These are phyloP conservation scores for western clawed frog (Xenopus tropicalis) DNA, from an alignment of 2,113 vertebrate genomes.

Conservation along the genomic window UCB_Xtro_10.0 CM004446.2:96483501-96484000, in stretches of 20 bases:
- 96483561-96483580: no score
- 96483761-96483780: conserved; percentile 15
- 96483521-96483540: no score
- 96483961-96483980: no score
- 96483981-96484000: no score
- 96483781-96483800: conserved; percentile 16
- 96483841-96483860: neutral
- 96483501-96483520: no score
- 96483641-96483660: conserved; percentile 7
- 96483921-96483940: no score
- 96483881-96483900: no score
- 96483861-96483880: no score
- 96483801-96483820: conserved; percentile 26
- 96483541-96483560: no score
- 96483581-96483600: no score
- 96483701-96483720: conserved; percentile 34
- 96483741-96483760: conserved; percentile 22
- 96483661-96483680: conserved; percentile 32
- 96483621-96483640: neutral
- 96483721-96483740: conserved; percentile 1
- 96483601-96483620: neutral
- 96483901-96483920: no score
- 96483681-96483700: conserved; percentile 26
- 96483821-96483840: neutral
- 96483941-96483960: no score